Evolutionary conservation across 2,888 invertebrate genomes (phyloP), one percentile per base, ranked within the genome.

Genomic region (Notodonta ziczac): DNA sequence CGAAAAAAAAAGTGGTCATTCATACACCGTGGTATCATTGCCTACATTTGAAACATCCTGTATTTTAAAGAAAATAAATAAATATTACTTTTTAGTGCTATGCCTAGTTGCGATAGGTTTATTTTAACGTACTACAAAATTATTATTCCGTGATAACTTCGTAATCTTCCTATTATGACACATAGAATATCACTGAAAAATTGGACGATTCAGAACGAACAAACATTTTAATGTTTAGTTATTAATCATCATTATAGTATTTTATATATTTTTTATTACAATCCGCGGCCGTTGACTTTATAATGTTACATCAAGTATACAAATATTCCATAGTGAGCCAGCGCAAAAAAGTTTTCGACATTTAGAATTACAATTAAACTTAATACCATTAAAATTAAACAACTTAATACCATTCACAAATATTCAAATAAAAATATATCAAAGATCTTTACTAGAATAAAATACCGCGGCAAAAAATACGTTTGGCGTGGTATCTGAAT

Each of bases 141-240:
- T 42, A 10, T 9, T 42, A 42, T 42, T 42, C 9, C 9, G 42
- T 12, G 42, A 42, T 42, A 42, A 8, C 42, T 42, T 60, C 42
- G 54, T 62, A 62, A 64, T 64, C 44, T 12, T 4, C 32, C 8
- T 24, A 52, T 52, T 52, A 13, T 35, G 35, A 50, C 50, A 16
- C 2, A n/a, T n/a, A 48, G 48, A 48, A 14, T 48, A 48, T 5
- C n/a, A 48, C 48, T 48, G 48, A 48, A 48, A 48, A 50, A 50
- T 50, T 7, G 16, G 50, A 16, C 16, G 50, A 50, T 50, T 16
- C 6, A 50, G 8, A 16, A 8, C 14, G 48, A 48, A 48, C 14
- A n/a, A 50, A 50, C 50, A 50, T 10, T 16, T 10, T 50, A 50
- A 50, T 50, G 10, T 50, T 16, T 9, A 9, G 50, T 16, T 16